A percentile compares a stretch with the other conserved stretches of the same genome.
Evolutionary conservation across 1,140 invertebrate genomes (phyloP).

Genomic region (Thaumatotibia leucotreta): DNA sequence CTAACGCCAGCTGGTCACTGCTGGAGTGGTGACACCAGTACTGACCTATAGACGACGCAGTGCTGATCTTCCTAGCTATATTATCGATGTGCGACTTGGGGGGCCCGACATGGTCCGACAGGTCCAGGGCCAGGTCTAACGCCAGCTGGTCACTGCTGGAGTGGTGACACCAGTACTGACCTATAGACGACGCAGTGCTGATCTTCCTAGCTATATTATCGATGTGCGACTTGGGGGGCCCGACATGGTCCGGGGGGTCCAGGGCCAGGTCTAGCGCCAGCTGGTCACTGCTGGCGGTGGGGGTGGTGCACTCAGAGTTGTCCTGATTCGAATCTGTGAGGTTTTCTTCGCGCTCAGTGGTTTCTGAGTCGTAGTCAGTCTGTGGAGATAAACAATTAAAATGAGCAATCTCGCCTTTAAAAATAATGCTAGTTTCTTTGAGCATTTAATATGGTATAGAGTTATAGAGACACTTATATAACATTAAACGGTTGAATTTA

Average conservation of each 20-base stretch:
- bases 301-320: conserved; percentile 74
- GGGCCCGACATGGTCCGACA: too few relatives aligned
- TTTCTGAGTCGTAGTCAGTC: conserved; percentile 72
- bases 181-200: conserved; percentile 65
- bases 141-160: not conserved
- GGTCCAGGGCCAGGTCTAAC: too few relatives aligned
- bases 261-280: conserved; percentile 60
- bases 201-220: conserved; percentile 45
- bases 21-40: too few relatives aligned
- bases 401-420: too few relatives aligned
- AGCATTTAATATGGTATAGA: too few relatives aligned
- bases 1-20: too few relatives aligned
- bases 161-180: conserved; percentile 29
- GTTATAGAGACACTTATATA: too few relatives aligned
- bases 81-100: too few relatives aligned
- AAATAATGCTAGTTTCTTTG: too few relatives aligned
- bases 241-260: conserved; percentile 32
- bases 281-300: conserved; percentile 68
- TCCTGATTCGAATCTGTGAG: conserved; percentile 75
- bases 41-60: too few relatives aligned
- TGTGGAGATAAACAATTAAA: conserved; percentile 13
- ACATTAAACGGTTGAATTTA: too few relatives aligned
- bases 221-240: conserved; percentile 25
- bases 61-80: too few relatives aligned
- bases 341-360: conserved; percentile 71